Percentiles rank a stretch among this genome's conserved stretches.
These are phyloP conservation scores for Drosophila hamatofila DNA, from an alignment of 2,888 invertebrate species.

Conservation along the genomic window DNA sequence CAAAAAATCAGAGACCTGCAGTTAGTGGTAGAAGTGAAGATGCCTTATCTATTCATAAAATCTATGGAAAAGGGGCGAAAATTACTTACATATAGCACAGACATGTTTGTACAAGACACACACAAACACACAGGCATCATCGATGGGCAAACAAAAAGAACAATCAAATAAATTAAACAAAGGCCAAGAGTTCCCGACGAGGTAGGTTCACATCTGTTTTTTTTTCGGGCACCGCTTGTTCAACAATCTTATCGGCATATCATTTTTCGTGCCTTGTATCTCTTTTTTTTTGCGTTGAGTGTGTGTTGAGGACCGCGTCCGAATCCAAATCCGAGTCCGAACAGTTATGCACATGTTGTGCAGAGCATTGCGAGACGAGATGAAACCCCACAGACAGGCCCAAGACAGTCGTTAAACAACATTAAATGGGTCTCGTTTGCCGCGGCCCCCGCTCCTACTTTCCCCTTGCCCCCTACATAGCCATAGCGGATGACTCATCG, in stretches of 20 bases:
- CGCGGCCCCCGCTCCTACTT: neutral
- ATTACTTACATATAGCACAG: constrained; percentile 68
- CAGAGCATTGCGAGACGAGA: constrained; percentile 32
- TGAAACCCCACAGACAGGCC: constrained; percentile 56
- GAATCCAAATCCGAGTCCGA: constrained; percentile 47
- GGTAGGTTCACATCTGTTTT: constrained; percentile 66
- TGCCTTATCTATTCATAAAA: constrained; percentile 63
- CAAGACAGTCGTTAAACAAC: constrained; percentile 77
- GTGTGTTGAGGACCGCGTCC: constrained; percentile 49
- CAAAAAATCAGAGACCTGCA: constrained; percentile 43
- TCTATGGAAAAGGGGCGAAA: constrained; percentile 72
- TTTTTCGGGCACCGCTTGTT: constrained; percentile 34
- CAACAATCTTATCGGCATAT: constrained; percentile 74
- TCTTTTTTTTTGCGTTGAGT: constrained; percentile 67
- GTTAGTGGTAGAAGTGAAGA: constrained; percentile 22
- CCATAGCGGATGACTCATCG: constrained; percentile 48
- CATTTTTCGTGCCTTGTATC: constrained; percentile 67
- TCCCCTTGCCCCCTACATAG: neutral
- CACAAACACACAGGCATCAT: constrained; percentile 41
- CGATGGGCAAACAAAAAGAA: constrained; percentile 70
- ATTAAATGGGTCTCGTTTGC: constrained; percentile 75
- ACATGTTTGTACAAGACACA: constrained; percentile 74
- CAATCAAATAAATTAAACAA: constrained; percentile 81
- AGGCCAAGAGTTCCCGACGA: constrained; percentile 55
- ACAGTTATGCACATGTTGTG: constrained; percentile 77